Conservation (phyloP, 2,888 invertebrate genomes). For the Cheilosia vulpina region DNA sequence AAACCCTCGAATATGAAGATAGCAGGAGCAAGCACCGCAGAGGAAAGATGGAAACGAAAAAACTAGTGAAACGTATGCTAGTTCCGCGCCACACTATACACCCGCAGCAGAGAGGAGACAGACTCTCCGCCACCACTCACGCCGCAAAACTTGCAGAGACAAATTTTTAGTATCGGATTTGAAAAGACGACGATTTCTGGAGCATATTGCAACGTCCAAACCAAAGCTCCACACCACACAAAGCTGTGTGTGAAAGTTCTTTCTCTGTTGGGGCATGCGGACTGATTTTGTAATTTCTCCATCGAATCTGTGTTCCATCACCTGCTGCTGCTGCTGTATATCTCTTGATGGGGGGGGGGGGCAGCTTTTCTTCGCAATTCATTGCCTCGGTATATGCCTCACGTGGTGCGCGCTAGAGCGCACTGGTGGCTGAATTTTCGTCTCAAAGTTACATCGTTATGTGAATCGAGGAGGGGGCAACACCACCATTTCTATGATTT, state of each 20-base stretch:
- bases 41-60: slow-evolving; percentile 38
- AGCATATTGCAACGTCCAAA: slow-evolving; percentile 68
- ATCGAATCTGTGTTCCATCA: slow-evolving; percentile 58
- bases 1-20: slow-evolving; percentile 48
- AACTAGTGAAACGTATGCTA: slow-evolving; percentile 70
- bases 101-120: slow-evolving; percentile 74
- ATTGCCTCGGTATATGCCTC: slow-evolving; percentile 48
- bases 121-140: slow-evolving; percentile 73
- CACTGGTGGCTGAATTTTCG: slow-evolving; percentile 42
- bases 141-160: slow-evolving; percentile 74
- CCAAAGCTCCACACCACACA: slow-evolving; percentile 58
- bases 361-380: slow-evolving; percentile 59
- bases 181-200: slow-evolving; percentile 71
- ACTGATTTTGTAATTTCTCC: slow-evolving; percentile 71
- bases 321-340: slow-evolving; percentile 40
- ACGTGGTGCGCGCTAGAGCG: slow-evolving; percentile 63
- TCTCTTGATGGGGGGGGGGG: slow-evolving; percentile 35
- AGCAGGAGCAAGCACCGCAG: slow-evolving; percentile 39
- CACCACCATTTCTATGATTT: slow-evolving; percentile 65
- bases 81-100: slow-evolving; percentile 73
- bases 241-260: slow-evolving; percentile 74
- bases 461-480: slow-evolving; percentile 10
- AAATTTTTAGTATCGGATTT: slow-evolving; percentile 63
- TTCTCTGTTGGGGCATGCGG: slow-evolving; percentile 74
- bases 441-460: slow-evolving; percentile 63